These are phyloP conservation scores for Petrolisthes manimaculis DNA, from an alignment of 2,888 invertebrate genomes.

Conservation along the genomic window DNA sequence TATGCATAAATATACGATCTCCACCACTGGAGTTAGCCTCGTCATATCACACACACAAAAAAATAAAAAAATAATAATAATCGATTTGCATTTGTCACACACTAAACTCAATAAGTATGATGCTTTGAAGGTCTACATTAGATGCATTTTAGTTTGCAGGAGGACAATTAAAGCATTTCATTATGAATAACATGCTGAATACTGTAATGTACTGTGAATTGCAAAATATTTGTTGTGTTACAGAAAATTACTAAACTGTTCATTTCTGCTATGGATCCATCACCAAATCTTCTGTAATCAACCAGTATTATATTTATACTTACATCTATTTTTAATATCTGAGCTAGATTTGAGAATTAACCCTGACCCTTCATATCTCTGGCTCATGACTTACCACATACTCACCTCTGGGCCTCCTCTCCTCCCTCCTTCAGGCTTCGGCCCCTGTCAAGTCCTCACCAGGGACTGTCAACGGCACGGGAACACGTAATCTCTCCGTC, in stretches of 20 bases:
- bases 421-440: constrained; percentile 49
- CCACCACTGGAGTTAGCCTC: too few species aligned
- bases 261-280: neutral
- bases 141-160: neutral
- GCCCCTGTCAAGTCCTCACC: constrained; percentile 60
- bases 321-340: constrained; percentile 42
- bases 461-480: constrained; percentile 58
- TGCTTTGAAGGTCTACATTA: too few species aligned
- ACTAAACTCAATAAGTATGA: too few species aligned
- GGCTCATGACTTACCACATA: constrained; percentile 34
- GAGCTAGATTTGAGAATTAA: constrained; percentile 29
- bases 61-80: neutral
- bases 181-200: neutral
- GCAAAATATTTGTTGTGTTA: neutral
- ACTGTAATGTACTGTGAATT: neutral
- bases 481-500: constrained; percentile 48
- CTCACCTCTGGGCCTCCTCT: constrained; percentile 41
- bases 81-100: too few species aligned
- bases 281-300: neutral
- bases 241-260: neutral
- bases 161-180: neutral
- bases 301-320: neutral
- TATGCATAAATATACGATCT: neutral
- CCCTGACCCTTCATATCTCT: neutral
- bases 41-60: neutral